Evolutionary conservation across 2,113 vertebrate genomes (phyloP), one percentile per base, ranked within the genome.

Genomic region (Cyprinodon tularosa): DNA sequence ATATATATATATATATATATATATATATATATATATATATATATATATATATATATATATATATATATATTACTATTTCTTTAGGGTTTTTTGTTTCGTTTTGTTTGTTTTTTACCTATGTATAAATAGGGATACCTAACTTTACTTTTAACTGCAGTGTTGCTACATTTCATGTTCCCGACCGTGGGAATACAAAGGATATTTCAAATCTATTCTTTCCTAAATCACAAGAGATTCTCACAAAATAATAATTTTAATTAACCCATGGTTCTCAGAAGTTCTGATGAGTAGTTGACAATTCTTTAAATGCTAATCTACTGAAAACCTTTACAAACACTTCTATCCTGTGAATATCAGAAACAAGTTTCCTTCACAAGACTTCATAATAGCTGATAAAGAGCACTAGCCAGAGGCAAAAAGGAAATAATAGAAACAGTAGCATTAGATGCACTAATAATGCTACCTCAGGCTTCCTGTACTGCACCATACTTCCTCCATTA

Each of bases 401-500:
- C 72, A 22, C 53, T 82, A 78, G 83, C 74, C 13, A 50, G 20
- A 62, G 74, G 20, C 15, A 77, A 59, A 71, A 45, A 64, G 38
- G 6, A 67, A 65, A 4, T 38, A 62, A 65, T 45, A 66, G 48
- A 78, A 72, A 78, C 84, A 78, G 68, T 62, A 38, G 4, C 4
- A 77, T 73, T 78, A 74, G 39, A 86, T 60, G 42, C 42, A 75
- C 62, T 8, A 74, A 29, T 72, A 80, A 60, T 69, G 62, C 65
- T 87, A 80, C 84, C 71, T 76, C 68, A 39, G 53, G 65, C 67
- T 84, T 69, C 39, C 71, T 57, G 68, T 47, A 22, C 72, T 70
- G 68, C 69, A 75, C 72, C 69, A 77, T 78, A 84, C 65, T 40
- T 81, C 37, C 67, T 84, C 67, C 38, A 84, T 83, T 84, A 82